Evolutionary conservation across 2,888 invertebrate genomes (phyloP).

Genomic region (Orgyia antiqua): DNA sequence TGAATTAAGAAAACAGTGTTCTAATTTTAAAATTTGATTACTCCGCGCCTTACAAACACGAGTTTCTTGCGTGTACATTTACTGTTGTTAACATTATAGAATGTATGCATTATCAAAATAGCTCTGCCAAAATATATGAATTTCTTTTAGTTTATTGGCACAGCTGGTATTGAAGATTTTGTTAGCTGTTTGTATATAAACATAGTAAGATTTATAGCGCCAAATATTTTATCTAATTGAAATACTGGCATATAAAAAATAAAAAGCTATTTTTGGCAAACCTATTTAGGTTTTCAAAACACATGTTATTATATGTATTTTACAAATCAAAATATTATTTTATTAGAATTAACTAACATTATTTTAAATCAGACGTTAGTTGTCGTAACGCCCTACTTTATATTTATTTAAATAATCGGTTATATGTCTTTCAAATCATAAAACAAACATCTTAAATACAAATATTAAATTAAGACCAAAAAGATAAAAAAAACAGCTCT

Average conservation of each 20-base stretch:
- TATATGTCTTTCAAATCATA: too few species aligned
- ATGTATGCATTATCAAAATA: conserved; percentile 2
- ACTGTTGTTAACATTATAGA: background rate
- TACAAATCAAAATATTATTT: too few species aligned
- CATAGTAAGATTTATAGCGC: background rate
- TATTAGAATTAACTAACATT: too few species aligned
- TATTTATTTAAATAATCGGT: too few species aligned
- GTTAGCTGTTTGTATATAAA: background rate
- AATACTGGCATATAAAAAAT: background rate
- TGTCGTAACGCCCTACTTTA: too few species aligned
- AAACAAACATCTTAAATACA: too few species aligned
- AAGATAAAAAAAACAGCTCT: background rate
- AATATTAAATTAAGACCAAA: too few species aligned
- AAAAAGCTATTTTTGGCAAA: background rate
- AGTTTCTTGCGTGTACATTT: too few species aligned
- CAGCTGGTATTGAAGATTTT: background rate
- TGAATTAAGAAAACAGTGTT: background rate
- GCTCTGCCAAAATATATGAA: conserved; percentile 1
- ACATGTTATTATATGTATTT: too few species aligned
- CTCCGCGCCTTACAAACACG: background rate
- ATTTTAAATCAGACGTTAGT: too few species aligned
- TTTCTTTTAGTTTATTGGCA: conserved; percentile 2
- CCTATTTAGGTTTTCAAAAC: too few species aligned
- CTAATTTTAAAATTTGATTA: conserved; percentile 3
- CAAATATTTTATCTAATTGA: background rate